Base-by-base conservation (phyloP, 2,113 vertebrate genomes). In the Craseonycteris thonglongyai region DNA sequence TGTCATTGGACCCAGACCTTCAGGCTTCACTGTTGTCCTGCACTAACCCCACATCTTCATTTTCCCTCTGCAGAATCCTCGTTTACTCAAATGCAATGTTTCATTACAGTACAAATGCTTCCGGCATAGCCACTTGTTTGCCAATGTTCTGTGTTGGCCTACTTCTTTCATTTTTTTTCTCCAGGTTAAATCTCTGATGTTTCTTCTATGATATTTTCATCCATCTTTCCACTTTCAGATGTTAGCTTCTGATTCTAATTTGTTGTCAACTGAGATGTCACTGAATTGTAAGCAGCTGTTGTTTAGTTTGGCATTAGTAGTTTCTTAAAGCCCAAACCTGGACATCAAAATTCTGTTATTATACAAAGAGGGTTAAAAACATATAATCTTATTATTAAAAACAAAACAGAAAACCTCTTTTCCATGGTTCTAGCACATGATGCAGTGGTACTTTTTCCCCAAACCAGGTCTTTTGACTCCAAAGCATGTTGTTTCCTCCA, bases 111-210 rank as follows among this genome's bases (percentile, higher is more conserved):
- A 30, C 30, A 80, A 69, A 56, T n/a, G 28, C 24, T 30, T 92
- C 35, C 1, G 18, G 0, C 6, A 6, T 0, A 3, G 5, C 5
- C n/a, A 2, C 45, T 59, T 54, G n/a, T 28, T 59, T 12, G n/a
- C 71, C 21, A 56, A 7, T 35, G n/a, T n/a, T n/a, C n/a, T n/a
- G n/a, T n/a, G n/a, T n/a, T n/a, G n/a, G n/a, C n/a, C n/a, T n/a
- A n/a, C n/a, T n/a, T n/a, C n/a, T n/a, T n/a, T n/a, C n/a, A n/a
- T 51, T 3, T 12, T 49, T 35, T 65, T 74, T 18, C 40, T 26
- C 42, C 28, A 49, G n/a, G 11, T 93, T 79, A 38, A 68, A n/a
- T 35, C 15, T 56, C 84, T 58, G 38, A 19, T 49, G 54, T 13
- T 47, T 47, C n/a, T n/a, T 12, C 47, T 51, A 3, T 18, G 33